Base-by-base conservation (phyloP, 1,140 invertebrate genomes). In the Drosophila prosaltans region DNA sequence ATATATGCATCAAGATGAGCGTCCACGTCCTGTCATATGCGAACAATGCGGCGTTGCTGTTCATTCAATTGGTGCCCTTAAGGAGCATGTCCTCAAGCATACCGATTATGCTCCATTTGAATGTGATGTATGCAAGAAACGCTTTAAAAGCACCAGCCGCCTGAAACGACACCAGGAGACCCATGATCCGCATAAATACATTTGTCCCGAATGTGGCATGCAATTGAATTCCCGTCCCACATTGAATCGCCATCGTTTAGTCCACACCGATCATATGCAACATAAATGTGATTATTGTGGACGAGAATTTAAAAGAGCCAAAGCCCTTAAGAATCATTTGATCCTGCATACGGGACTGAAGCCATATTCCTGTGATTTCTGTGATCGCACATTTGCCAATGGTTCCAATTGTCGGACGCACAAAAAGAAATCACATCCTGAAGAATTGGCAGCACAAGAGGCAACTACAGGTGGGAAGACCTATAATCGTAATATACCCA, bases 401-500 rank as follows among this genome's bases (percentile, higher is more conserved):
- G 92, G 92, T 11, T 93, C 92, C 7, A 93, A 93, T 64, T 93
- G 93, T 71, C 92, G 93, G 28, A 92, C 92, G 55, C 93, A 93
- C 72, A 93, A 93, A 57, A 91, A 92, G 63, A 91, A 92, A 26
- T 78, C 92, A 40, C 93, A 93, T 83, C 92, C 93, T 10, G 81
- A 88, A 58, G 93, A 93, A 69, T 76, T 93, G 62, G 86, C 92
- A 8, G 81, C 91, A 0, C 81, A 91, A 57, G 92, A 93, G 65
- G 90, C 90, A n/a, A 67, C 88, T 2, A 91, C 90, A n/a, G 90
- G 78, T 3, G 73, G 64, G 7, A 91, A 81, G 41, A 62, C 64
- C 16, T 89, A 89, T 64, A 91, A 90, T 55, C 74, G 80, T 6
- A 92, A 92, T 68, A 92, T 92, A 65, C 92, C 92, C 26, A 92